Percentiles rank a stretch among this genome's conserved stretches.
Conservation (phyloP, 2,888 invertebrate genomes). For the Caenorhabditis macrosperma region DNA sequence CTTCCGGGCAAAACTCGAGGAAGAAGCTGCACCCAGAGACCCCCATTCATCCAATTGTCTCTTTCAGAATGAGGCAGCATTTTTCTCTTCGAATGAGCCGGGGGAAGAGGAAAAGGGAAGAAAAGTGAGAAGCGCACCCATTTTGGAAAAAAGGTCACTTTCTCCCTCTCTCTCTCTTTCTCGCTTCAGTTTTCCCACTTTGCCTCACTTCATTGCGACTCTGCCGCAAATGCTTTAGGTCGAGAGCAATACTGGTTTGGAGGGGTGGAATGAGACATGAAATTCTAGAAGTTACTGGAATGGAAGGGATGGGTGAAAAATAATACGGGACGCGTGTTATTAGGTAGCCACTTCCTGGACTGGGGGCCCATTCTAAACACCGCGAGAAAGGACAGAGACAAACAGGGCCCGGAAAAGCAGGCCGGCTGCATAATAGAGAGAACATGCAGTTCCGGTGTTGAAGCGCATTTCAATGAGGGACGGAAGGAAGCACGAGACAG, state of each 20-base stretch:
- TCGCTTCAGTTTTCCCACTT: not conserved
- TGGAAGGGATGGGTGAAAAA: constrained; percentile 50
- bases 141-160: constrained; percentile 29
- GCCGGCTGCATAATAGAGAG: constrained; percentile 45
- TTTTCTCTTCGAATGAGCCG: not conserved
- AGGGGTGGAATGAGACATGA: constrained; percentile 21
- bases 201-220: not conserved
- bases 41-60: constrained; percentile 23
- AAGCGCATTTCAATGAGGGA: constrained; percentile 46
- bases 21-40: not conserved
- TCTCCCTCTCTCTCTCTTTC: not conserved
- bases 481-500: constrained; percentile 34
- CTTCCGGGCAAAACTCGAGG: not conserved
- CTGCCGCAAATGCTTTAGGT: not conserved
- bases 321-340: constrained; percentile 44
- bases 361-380: constrained; percentile 10
- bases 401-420: constrained; percentile 28
- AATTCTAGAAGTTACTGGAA: constrained; percentile 57
- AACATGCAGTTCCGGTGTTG: constrained; percentile 44
- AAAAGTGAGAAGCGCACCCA: not conserved
- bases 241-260: not conserved
- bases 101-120: not conserved
- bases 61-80: constrained; percentile 9
- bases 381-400: constrained; percentile 15
- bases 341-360: constrained; percentile 29